These are phyloP conservation scores for Zapus hudsonius DNA, from an alignment of 2,113 vertebrate species.

Conservation along the genomic window DNA sequence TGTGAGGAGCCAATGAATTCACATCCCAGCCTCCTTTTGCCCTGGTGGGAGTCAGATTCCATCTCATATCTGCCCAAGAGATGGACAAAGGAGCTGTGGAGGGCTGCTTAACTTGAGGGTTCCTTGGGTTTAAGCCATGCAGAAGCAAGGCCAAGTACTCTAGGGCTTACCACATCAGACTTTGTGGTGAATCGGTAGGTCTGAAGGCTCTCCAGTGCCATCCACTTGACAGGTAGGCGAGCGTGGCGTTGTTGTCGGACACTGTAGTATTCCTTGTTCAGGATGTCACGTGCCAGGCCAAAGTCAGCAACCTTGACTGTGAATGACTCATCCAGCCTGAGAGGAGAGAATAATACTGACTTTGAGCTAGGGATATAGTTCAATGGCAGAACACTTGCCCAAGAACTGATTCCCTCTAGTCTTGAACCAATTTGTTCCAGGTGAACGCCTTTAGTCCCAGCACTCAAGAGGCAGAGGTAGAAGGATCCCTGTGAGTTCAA, in stretches of 20 bases:
- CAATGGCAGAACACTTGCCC: not conserved
- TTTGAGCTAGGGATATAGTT: not conserved
- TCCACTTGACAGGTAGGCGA: constrained; percentile 98
- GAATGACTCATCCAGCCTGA: constrained; percentile 94
- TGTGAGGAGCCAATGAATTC: not conserved
- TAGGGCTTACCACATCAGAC: constrained; percentile 93
- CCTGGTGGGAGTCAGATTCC: not conserved
- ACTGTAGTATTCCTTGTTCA: constrained; percentile 98
- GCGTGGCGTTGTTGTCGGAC: constrained; percentile 90
- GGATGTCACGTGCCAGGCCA: constrained; percentile 94
- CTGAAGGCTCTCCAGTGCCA: constrained; percentile 97
- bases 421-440: not conserved
- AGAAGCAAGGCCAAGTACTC: not conserved
- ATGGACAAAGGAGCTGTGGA: not conserved
- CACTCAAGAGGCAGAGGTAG: no score
- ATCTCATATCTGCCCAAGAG: not conserved
- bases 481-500: no score
- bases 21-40: not conserved
- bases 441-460: no score
- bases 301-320: constrained; percentile 98
- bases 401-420: not conserved
- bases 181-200: constrained; percentile 98
- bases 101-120: not conserved
- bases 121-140: not conserved
- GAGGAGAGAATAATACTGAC: not conserved